These are phyloP conservation scores for Picus viridis DNA, from an alignment of 2,797 vertebrate genomes.

Conservation along the genomic window DNA sequence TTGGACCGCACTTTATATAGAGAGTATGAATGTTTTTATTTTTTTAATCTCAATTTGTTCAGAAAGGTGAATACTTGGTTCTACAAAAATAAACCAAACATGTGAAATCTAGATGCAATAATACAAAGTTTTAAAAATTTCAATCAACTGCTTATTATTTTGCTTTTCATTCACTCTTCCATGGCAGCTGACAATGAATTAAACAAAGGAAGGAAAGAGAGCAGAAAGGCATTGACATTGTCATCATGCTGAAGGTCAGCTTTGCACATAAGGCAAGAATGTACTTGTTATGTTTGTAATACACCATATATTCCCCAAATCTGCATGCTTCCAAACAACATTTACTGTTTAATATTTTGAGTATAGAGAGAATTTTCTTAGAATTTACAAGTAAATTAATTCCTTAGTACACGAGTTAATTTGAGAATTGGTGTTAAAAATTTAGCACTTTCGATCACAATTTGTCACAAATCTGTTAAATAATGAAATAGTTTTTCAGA, in stretches of 20 bases:
- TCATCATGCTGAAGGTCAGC: background rate
- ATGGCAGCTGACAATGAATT: background rate
- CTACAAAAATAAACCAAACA: background rate
- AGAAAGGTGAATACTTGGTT: background rate
- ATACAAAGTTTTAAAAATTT: background rate
- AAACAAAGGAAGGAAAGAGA: background rate
- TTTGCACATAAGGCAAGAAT: background rate
- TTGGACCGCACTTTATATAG: background rate
- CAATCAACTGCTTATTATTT: fast-evolving
- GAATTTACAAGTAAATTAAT: background rate
- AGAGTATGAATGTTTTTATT: background rate
- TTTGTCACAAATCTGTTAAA: background rate
- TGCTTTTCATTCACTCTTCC: background rate
- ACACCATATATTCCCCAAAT: background rate
- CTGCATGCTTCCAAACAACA: background rate
- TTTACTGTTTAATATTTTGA: background rate
- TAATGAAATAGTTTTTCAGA: background rate
- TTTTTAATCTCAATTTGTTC: background rate
- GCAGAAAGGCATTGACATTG: background rate
- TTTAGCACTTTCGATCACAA: background rate
- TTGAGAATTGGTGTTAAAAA: background rate
- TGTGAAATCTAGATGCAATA: background rate
- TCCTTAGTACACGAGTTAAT: background rate
- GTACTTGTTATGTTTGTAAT: background rate
- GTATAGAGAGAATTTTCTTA: background rate